These are phyloP conservation scores for Ectropis grisescens DNA, from an alignment of 1,140 invertebrate genomes.

Conservation along the genomic window DNA sequence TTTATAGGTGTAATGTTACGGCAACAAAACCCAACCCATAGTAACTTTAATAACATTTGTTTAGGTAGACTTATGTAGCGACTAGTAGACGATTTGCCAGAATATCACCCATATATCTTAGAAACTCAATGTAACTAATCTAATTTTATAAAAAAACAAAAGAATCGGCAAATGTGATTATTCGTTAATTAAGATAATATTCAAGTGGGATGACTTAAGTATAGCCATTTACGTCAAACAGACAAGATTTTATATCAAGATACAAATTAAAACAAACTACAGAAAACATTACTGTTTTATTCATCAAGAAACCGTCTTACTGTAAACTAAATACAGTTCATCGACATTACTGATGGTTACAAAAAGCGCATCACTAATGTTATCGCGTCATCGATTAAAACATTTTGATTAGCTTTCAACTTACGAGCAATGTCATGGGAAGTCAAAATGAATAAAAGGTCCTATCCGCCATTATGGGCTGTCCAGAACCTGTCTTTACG, in stretches of 20 bases:
- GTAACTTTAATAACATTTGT: too few species aligned
- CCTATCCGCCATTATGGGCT: slow-evolving; percentile 41
- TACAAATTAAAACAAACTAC: too few species aligned
- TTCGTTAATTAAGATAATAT: too few species aligned
- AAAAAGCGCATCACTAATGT: slow-evolving; percentile 33
- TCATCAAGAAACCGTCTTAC: background rate
- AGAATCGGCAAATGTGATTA: too few species aligned
- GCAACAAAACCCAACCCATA: too few species aligned
- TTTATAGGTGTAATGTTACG: background rate
- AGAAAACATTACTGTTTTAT: background rate
- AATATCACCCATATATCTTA: background rate
- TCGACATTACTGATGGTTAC: slow-evolving; percentile 11
- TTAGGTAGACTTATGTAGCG: too few species aligned
- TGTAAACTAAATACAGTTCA: slow-evolving; percentile 3
- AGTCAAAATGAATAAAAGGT: slow-evolving; percentile 40
- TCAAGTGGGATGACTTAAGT: too few species aligned
- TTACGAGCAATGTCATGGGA: slow-evolving; percentile 61
- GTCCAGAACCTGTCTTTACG: slow-evolving; percentile 34
- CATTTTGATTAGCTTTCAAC: slow-evolving; percentile 70
- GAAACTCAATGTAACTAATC: background rate
- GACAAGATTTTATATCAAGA: too few species aligned
- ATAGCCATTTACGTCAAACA: too few species aligned
- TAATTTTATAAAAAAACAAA: too few species aligned
- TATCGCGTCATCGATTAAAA: slow-evolving; percentile 67
- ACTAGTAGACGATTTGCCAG: too few species aligned